Evolutionary conservation across 1,140 invertebrate species (phyloP).

Genomic region (Glossosoma conforme): DNA sequence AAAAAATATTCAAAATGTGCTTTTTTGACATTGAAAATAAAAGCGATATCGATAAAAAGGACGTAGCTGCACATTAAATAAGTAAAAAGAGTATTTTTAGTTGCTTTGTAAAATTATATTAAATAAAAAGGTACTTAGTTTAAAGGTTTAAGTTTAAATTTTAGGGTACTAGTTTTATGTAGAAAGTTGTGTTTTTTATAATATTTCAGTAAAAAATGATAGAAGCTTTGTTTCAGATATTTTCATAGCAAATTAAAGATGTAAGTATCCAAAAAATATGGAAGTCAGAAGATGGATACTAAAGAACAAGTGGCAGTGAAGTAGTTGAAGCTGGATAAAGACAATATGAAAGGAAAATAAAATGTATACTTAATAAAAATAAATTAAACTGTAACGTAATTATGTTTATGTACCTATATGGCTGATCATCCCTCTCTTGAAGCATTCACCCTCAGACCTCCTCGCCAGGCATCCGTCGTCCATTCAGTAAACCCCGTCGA

Average conservation of each 20-base stretch:
- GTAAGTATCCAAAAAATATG: too few species aligned
- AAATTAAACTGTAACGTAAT: too few species aligned
- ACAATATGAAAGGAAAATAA: too few species aligned
- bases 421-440: constrained; percentile 6
- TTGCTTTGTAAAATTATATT: background rate
- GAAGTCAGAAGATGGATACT: too few species aligned
- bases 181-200: background rate
- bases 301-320: too few species aligned
- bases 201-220: background rate
- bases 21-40: background rate
- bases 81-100: background rate
- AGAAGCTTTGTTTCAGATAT: background rate
- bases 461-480: background rate
- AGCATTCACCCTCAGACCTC: background rate
- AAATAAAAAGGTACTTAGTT: background rate
- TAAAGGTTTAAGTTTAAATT: background rate
- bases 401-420: background rate
- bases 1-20: background rate
- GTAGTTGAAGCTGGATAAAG: too few species aligned
- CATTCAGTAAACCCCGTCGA: background rate
- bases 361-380: too few species aligned
- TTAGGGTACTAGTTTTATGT: background rate
- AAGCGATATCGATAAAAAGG: background rate
- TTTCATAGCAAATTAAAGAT: too few species aligned
- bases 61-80: background rate